Evolutionary conservation across 2,888 invertebrate genomes (phyloP).

Genomic region (Ditula angustiorana): DNA sequence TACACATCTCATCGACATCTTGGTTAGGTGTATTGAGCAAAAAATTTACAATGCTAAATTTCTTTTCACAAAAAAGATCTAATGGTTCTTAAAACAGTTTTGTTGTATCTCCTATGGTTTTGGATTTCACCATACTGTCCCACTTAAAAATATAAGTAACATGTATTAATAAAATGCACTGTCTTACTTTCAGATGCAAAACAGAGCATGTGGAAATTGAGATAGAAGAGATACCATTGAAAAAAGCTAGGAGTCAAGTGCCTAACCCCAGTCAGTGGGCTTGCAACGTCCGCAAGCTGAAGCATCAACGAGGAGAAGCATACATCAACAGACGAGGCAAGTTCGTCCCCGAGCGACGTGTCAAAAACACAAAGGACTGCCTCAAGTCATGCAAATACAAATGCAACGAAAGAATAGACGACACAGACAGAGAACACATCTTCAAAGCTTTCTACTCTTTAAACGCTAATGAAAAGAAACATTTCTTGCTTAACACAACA

Average conservation of each 20-base stretch:
- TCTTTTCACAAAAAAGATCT: no score
- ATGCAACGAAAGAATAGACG: slow-evolving; percentile 72
- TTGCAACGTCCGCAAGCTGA: slow-evolving; percentile 72
- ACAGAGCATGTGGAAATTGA: slow-evolving; percentile 47
- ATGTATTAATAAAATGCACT: no score
- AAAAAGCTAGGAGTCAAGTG: slow-evolving; percentile 58
- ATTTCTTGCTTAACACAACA: slow-evolving; percentile 75
- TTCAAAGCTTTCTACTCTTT: slow-evolving; percentile 78
- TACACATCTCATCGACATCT: no score
- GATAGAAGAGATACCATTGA: slow-evolving; percentile 44
- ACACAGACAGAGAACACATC: slow-evolving; percentile 70
- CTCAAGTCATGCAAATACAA: slow-evolving; percentile 72
- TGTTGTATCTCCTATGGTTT: no score
- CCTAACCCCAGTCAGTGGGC: slow-evolving; percentile 76
- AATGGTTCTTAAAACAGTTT: no score
- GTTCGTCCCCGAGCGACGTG: slow-evolving; percentile 68
- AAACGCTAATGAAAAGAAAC: slow-evolving; percentile 75
- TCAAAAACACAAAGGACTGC: slow-evolving; percentile 74
- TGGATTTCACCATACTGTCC: no score
- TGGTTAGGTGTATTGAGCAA: no score
- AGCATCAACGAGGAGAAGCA: slow-evolving; percentile 77
- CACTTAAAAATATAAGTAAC: no score
- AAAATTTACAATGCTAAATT: no score
- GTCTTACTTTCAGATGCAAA: slow-evolving; percentile 57
- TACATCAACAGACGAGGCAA: slow-evolving; percentile 75